Evolutionary conservation across 2,797 vertebrate genomes (phyloP), one percentile per base, ranked within the genome.

Genomic region (Ambastaia sidthimunki): DNA sequence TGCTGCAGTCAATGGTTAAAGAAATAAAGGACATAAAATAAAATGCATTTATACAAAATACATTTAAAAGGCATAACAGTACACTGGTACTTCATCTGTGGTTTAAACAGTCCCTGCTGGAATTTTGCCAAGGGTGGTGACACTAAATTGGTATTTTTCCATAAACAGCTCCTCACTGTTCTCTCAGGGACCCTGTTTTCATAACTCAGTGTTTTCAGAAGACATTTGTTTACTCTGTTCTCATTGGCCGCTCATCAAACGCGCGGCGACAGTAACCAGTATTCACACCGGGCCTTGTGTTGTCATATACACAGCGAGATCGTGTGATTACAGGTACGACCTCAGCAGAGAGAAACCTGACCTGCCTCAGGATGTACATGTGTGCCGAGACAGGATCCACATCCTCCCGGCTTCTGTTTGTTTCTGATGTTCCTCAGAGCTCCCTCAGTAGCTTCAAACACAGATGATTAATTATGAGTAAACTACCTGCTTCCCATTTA

Each of bases 71-170:
- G 34, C 7, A 41, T 57, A 7, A 41, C 9, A 41, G 7, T 9
- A 9, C 7, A 7, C 66, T 80, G 77, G 81, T 79, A 76, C 65
- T 86, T 77, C 86, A 59, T 86, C 83, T 85, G 82, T 76, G 79
- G 62, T 80, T 71, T 16, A 21, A 57, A 71, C 71, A 80, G 54
- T 80, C 82, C 84, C 78, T 67, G 55, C 85, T 85, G 83, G 63
- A 71, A 28, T 80, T 67, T 47, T 84, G 87, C 88, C 87, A 34
- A 75, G 76, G 86, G 54, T 82, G 78, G 75, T 85, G 86, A 88
- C 86, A 80, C 65, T 63, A 86, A 88, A 88, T 71, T 85, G 79
- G 62, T 87, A 82, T 88, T 88, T 92, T 89, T 87, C 90, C 84
- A 23, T 90, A 89, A 92, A 91, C 86, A 88, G 57, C 82, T 86